These are phyloP conservation scores for Coronaproctus castanopsis DNA, from an alignment of 2,888 invertebrate species.

Conservation along the genomic window DNA sequence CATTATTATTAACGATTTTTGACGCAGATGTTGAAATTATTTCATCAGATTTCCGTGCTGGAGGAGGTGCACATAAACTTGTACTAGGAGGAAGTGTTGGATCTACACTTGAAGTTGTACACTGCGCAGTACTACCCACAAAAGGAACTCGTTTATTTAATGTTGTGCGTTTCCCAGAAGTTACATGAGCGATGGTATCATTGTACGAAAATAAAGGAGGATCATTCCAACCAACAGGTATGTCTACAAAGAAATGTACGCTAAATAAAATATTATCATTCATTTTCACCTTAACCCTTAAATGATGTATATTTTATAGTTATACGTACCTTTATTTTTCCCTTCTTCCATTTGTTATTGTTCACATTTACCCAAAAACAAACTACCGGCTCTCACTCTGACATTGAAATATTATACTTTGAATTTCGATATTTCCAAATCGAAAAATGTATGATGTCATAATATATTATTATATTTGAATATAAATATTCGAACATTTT, in stretches of 20 bases:
- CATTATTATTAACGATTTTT: background rate
- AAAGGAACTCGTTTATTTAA: conserved; percentile 35
- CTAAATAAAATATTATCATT: no score
- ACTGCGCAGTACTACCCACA: conserved; percentile 20
- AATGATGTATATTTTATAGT: no score
- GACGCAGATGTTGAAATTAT: background rate
- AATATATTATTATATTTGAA: no score
- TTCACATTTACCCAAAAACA: no score
- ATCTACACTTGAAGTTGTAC: conserved; percentile 13
- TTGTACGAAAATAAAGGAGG: conserved; percentile 34
- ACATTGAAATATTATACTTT: no score
- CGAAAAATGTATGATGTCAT: no score
- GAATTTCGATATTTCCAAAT: no score
- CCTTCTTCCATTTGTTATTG: no score
- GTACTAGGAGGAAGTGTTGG: conserved; percentile 13
- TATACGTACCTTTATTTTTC: no score
- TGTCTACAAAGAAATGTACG: conserved; percentile 19
- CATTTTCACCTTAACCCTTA: no score
- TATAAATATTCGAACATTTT: no score
- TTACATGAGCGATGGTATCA: conserved; percentile 24
- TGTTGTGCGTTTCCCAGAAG: conserved; percentile 29
- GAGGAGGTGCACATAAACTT: conserved; percentile 9
- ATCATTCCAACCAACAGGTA: conserved; percentile 36
- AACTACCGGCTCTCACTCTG: no score
- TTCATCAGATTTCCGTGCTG: background rate